Percentiles rank a stretch among this genome's conserved stretches.
phyloP scores from a whole-genome alignment of 2,113 vertebrate species.

The Plestiodon gilberti region DNA sequence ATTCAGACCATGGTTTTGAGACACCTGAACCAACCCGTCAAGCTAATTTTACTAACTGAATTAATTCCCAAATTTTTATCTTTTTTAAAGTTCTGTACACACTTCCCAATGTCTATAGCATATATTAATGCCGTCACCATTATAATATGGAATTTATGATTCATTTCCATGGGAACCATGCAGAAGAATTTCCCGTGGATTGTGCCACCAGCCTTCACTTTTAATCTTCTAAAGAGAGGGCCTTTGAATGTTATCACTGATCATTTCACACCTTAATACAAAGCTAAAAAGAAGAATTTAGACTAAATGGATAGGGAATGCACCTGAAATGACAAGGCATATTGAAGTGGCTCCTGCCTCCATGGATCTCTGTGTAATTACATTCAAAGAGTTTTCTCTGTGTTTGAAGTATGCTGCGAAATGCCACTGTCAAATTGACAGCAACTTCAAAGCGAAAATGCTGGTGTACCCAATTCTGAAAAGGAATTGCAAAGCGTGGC shows the following conservation, averaged over 20 bases:
- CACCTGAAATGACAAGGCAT: background rate
- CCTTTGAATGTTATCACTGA: background rate
- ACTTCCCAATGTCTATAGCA: background rate
- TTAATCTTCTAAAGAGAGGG: slow-evolving; percentile 12
- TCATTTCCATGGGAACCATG: background rate
- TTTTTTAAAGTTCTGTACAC: background rate
- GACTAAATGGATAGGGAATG: slow-evolving; percentile 12
- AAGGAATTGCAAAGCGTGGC: background rate
- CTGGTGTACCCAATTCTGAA: background rate
- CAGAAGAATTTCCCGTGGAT: background rate
- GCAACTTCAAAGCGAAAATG: slow-evolving; percentile 40
- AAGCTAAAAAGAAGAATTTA: slow-evolving; percentile 5
- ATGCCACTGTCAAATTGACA: background rate
- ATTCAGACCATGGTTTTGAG: too few relatives aligned
- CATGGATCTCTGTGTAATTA: background rate
- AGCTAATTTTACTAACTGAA: background rate
- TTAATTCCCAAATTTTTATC: background rate
- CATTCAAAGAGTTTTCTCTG: slow-evolving; percentile 41
- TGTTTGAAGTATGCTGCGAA: slow-evolving; percentile 35
- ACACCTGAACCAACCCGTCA: too few relatives aligned
- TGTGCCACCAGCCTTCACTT: background rate
- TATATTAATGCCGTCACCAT: too few relatives aligned
- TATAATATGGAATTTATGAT: too few relatives aligned
- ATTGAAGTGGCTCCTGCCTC: background rate
- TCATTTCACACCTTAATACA: slow-evolving; percentile 1